Evolutionary conservation across 2,888 invertebrate genomes (phyloP).

Genomic region (Aphodius sticticus): DNA sequence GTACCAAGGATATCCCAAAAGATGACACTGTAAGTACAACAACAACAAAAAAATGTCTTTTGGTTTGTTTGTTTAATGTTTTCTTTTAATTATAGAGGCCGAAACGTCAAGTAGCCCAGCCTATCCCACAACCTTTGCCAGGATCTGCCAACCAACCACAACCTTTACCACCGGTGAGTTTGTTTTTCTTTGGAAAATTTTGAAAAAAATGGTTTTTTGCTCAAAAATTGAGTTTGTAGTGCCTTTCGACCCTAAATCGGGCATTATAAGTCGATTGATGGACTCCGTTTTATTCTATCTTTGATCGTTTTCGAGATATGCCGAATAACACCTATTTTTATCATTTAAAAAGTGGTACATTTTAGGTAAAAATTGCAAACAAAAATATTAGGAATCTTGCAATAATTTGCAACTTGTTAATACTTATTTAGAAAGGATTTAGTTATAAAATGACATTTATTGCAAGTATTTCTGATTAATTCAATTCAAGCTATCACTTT

Average conservation of each 20-base stretch:
- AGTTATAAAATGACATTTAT: too few species aligned
- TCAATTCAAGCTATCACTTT: too few species aligned
- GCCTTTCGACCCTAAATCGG: neutral
- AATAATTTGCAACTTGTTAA: too few species aligned
- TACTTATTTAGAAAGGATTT: too few species aligned
- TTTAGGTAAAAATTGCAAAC: too few species aligned
- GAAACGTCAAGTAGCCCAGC: neutral
- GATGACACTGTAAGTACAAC: neutral
- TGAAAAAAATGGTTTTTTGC: neutral
- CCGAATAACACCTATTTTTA: neutral
- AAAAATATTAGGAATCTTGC: too few species aligned
- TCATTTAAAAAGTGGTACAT: too few species aligned
- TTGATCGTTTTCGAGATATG: neutral
- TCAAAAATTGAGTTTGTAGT: neutral
- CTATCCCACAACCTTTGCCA: neutral
- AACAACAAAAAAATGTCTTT: conserved; percentile 5
- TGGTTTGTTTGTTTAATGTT: neutral
- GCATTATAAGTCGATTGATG: neutral
- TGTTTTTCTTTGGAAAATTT: neutral
- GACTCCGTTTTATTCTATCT: neutral
- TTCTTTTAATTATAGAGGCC: neutral
- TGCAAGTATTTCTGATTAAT: too few species aligned
- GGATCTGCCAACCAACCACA: conserved; percentile 13
- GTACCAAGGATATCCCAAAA: neutral
- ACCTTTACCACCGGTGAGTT: conserved; percentile 14